Percentiles rank a stretch among this genome's conserved stretches.
Conservation (phyloP, 2,113 vertebrate genomes). For the Xiphophorus maculatus region DNA sequence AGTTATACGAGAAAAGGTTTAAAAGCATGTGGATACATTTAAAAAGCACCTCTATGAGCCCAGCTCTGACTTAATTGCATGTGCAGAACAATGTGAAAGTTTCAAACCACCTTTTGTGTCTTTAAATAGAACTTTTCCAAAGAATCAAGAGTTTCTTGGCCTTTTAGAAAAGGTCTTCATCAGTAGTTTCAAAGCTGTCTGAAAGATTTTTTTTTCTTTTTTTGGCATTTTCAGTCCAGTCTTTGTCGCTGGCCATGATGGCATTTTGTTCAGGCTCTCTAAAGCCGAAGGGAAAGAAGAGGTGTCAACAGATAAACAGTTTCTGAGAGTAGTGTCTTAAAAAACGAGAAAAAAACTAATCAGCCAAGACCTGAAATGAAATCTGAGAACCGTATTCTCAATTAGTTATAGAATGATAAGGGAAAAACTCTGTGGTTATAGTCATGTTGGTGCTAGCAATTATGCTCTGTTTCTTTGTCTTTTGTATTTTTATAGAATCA, state of each 20-base stretch:
- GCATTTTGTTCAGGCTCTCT: too few relatives aligned
- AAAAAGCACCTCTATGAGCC: not conserved
- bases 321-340: not conserved
- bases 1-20: conserved; percentile 13
- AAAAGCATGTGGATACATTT: conserved; percentile 13
- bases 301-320: not conserved
- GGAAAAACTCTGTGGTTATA: too few relatives aligned
- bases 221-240: too few relatives aligned
- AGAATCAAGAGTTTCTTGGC: not conserved
- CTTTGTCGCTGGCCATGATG: too few relatives aligned
- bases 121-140: not conserved
- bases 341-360: not conserved
- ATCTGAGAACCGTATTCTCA: not conserved
- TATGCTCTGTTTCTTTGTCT: not conserved
- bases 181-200: not conserved
- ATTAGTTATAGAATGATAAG: too few relatives aligned
- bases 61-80: conserved; percentile 2
- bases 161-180: not conserved
- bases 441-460: not conserved
- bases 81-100: not conserved
- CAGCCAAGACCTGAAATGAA: not conserved
- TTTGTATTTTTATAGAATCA: not conserved
- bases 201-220: not conserved
- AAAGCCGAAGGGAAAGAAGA: too few relatives aligned
- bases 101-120: not conserved